Conservation (phyloP, 2,888 invertebrate genomes). For the Eilema caniola region DNA sequence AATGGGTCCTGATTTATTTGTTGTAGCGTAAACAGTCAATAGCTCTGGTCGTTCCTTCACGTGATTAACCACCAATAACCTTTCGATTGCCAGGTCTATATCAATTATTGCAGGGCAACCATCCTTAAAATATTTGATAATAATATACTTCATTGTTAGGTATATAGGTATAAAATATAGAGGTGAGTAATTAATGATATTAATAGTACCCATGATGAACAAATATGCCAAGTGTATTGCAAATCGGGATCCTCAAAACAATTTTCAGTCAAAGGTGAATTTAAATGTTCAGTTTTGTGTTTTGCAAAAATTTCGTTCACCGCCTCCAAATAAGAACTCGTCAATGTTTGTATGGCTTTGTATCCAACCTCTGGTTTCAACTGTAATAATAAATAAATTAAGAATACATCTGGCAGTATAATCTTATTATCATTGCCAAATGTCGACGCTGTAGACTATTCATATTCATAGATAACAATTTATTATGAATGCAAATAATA, state of each 20-base stretch:
- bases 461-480: not conserved
- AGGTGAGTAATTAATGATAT: not conserved
- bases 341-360: conserved; percentile 77
- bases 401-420: conserved; percentile 28
- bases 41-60: conserved; percentile 75
- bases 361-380: conserved; percentile 76
- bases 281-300: conserved; percentile 63
- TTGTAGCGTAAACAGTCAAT: conserved; percentile 62
- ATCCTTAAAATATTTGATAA: conserved; percentile 73
- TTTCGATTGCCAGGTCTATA: conserved; percentile 88
- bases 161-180: not conserved
- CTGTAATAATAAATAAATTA: conserved; percentile 53
- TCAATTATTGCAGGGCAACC: conserved; percentile 85
- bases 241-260: conserved; percentile 76
- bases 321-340: conserved; percentile 73
- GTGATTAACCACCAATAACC: conserved; percentile 79
- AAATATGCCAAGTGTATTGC: conserved; percentile 74
- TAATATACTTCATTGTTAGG: not conserved
- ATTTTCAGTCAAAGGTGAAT: conserved; percentile 71
- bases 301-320: conserved; percentile 70
- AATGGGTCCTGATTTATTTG: conserved; percentile 73
- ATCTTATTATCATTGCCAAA: conserved; percentile 27
- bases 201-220: conserved; percentile 69
- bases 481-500: not conserved
- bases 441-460: conserved; percentile 6